A percentile compares a stretch with the other conserved stretches of the same genome.
phyloP scores from a whole-genome alignment of 2,797 vertebrate genomes.

The Peromyscus nudipes region DNA sequence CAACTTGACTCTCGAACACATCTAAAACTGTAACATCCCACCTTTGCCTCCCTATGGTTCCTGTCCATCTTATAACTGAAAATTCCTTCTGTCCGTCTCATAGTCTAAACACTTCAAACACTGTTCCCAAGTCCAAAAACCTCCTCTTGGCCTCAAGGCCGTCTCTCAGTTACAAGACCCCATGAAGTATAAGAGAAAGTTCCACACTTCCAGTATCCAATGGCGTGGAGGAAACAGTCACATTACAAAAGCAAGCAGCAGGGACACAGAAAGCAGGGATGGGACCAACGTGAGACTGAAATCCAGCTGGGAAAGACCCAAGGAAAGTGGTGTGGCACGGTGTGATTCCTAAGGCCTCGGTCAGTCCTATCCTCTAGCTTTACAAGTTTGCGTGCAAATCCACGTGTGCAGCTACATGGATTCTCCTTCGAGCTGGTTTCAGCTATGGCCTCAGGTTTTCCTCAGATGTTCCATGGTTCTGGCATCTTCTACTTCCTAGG shows the following conservation, averaged over 20 bases:
- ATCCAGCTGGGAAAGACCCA: neutral
- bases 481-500: neutral
- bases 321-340: neutral
- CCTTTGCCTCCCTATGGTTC: neutral
- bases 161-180: neutral
- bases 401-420: neutral
- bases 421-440: neutral
- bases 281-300: neutral
- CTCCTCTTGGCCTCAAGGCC: neutral
- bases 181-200: neutral
- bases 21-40: neutral
- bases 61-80: too few relatives aligned
- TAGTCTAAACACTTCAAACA: neutral
- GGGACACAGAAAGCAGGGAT: neutral
- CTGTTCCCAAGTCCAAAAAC: neutral
- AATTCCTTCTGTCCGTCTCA: neutral
- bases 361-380: neutral
- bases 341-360: neutral
- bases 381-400: neutral
- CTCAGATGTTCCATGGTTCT: neutral
- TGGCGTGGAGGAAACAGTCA: neutral
- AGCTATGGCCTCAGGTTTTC: neutral
- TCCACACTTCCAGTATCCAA: neutral
- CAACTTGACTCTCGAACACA: neutral
- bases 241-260: neutral